These are phyloP conservation scores for Urocyon cinereoargenteus DNA, from an alignment of 2,797 vertebrate genomes.

Conservation along the genomic window DNA sequence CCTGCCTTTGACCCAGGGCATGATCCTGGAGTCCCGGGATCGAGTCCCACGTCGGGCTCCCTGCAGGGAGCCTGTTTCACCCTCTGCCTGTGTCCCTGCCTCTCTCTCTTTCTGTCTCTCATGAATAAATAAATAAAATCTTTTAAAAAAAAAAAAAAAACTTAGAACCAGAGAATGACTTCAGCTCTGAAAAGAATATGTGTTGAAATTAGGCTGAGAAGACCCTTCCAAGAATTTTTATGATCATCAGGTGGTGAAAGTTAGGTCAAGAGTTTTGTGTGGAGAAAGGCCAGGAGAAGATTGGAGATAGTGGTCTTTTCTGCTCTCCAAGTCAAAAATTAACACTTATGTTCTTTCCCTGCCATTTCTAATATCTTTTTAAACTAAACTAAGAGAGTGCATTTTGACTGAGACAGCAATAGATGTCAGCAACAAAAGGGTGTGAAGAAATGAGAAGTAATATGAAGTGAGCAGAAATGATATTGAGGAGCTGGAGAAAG, in stretches of 20 bases:
- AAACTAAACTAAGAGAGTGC: not conserved
- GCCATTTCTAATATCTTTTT: slow-evolving; percentile 1
- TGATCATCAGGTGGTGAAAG: not conserved
- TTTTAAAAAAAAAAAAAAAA: not conserved
- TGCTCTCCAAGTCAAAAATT: slow-evolving; percentile 3
- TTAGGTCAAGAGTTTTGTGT: slow-evolving; percentile 32
- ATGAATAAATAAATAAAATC: too few species aligned
- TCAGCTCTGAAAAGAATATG: not conserved
- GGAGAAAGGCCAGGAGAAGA: slow-evolving; percentile 7
- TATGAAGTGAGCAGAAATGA: slow-evolving; percentile 6
- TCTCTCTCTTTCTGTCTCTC: too few species aligned
- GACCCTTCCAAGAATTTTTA: slow-evolving; percentile 19
- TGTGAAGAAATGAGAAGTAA: slow-evolving; percentile 26
- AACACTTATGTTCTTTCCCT: not conserved
- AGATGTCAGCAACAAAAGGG: not conserved
- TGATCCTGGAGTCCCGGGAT: too few species aligned
- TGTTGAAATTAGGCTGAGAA: slow-evolving; percentile 34
- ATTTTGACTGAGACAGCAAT: slow-evolving; percentile 22
- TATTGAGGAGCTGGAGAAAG: not conserved
- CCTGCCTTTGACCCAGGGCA: too few species aligned
- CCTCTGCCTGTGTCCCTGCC: too few species aligned
- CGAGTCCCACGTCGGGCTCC: too few species aligned
- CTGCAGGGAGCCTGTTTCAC: too few species aligned
- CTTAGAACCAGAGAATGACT: not conserved
- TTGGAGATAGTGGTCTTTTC: slow-evolving; percentile 13